These are phyloP conservation scores for Zele albiditarsus DNA, from an alignment of 2,888 invertebrate genomes.

Conservation along the genomic window DNA sequence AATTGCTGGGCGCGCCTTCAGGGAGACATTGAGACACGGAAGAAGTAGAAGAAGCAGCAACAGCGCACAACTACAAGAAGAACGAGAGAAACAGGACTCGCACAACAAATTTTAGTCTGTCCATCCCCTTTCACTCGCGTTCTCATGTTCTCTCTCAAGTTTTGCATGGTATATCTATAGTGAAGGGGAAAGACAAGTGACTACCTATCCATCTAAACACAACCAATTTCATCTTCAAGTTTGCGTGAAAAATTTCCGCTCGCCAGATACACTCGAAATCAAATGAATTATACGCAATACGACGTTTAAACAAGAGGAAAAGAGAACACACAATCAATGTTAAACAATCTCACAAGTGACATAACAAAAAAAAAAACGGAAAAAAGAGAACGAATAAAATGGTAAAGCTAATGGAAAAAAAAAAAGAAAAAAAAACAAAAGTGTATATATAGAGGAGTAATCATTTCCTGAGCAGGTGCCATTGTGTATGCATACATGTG, in stretches of 20 bases:
- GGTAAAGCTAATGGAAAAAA: constrained; percentile 9
- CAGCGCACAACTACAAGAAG: constrained; percentile 28
- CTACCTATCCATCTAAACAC: constrained; percentile 32
- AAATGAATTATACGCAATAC: constrained; percentile 1
- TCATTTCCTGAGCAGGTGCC: constrained; percentile 41
- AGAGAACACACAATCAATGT: not conserved
- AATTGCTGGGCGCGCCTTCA: constrained; percentile 69
- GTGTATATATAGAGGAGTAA: constrained; percentile 7
- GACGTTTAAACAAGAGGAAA: not conserved
- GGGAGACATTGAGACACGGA: constrained; percentile 72
- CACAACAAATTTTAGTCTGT: constrained; percentile 38
- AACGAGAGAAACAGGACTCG: constrained; percentile 32
- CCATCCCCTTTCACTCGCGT: constrained; percentile 9
- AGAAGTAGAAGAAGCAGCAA: constrained; percentile 48
- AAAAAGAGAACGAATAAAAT: not conserved
- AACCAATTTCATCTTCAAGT: constrained; percentile 12
- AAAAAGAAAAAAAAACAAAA: too few relatives aligned
- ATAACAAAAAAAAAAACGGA: constrained; percentile 11
- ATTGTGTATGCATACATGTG: constrained; percentile 2
- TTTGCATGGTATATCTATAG: constrained; percentile 27
- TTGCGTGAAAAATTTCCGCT: constrained; percentile 18
- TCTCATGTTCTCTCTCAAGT: constrained; percentile 16
- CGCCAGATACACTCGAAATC: constrained; percentile 7
- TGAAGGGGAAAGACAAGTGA: constrained; percentile 17
- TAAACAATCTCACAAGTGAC: constrained; percentile 18